Evolutionary conservation across 2,888 invertebrate species (phyloP), one percentile per base, ranked within the genome.

Genomic region (Eutolmus rufibarbis): DNA sequence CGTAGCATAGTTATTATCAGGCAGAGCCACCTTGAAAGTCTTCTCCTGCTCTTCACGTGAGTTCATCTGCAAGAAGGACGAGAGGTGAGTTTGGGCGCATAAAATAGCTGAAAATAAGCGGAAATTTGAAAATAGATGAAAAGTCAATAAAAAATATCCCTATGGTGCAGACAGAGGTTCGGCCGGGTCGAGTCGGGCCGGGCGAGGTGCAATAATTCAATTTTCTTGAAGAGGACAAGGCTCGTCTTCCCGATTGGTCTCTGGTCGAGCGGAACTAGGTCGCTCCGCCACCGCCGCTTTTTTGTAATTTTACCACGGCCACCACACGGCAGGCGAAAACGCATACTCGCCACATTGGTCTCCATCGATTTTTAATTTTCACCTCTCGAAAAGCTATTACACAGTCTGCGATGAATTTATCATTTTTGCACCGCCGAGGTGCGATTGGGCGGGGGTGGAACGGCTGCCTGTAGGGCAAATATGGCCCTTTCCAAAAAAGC

Each of bases 11-110:
- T 95, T 95, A 89, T 95, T 96, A 93, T 98, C 98, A 88, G 98
- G 98, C 90, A 98, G 95, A 85, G 97, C 96, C 91, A 98, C 97
- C 93, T 97, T 97, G 89, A 97, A 97, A 86, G 96, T 96, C 91
- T 97, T 97, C 92, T 98, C 97, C 89, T 95, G 95, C 90, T 97
- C 97, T 90, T 97, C 97, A 89, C 97, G 95, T 76, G 97, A 97
- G 90, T 95, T 95, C 94, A 97, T 96, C 95, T 97, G 95, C 89
- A 90, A 86, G n/a, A 51, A 5, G 16, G 19, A 40, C 34, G 40
- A 82, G 9, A 57, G 57, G 28, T 82, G 82, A 82, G 56, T 56
- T 23, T 34, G 5, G 51, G 74, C 43, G 9, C 28, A 86, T 46
- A 74, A 85, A 85, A 31, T 85, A n/a, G 74, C 5, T 74, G n/a